Conservation (phyloP, 2,113 vertebrate species). For the Pogonocichla stellata region DNA sequence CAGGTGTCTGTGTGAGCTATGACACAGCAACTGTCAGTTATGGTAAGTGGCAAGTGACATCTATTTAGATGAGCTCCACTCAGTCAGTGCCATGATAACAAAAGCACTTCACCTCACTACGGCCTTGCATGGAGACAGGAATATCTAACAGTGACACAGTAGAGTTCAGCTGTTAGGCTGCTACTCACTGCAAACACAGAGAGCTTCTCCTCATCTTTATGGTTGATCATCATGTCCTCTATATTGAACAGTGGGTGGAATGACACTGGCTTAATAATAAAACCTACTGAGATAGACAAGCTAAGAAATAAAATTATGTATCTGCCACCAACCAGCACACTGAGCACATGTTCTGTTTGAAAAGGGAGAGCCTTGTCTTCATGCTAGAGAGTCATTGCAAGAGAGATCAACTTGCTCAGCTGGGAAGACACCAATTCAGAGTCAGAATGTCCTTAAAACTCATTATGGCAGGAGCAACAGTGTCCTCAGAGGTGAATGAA, state of each 20-base stretch:
- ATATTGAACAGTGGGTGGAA: neutral
- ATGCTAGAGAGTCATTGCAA: neutral
- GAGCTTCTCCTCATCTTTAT: neutral
- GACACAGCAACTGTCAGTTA: neutral
- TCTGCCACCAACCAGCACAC: neutral
- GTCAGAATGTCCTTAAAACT: neutral
- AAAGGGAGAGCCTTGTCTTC: neutral
- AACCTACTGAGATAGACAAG: neutral
- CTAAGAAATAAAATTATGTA: neutral
- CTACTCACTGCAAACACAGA: neutral
- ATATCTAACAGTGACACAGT: neutral
- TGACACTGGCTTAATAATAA: neutral
- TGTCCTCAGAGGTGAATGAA: neutral
- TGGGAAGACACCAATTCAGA: neutral
- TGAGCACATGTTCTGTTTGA: neutral
- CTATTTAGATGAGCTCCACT: neutral
- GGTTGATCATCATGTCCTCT: neutral
- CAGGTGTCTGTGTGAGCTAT: neutral
- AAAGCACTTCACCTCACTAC: neutral
- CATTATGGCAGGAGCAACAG: rapidly evolving
- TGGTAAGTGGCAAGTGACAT: neutral
- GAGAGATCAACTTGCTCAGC: neutral
- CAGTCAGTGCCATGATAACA: neutral
- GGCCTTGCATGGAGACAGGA: neutral
- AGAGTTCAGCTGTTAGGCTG: neutral